Conservation (phyloP, 2,888 invertebrate species). For the Catocala sponsa region DNA sequence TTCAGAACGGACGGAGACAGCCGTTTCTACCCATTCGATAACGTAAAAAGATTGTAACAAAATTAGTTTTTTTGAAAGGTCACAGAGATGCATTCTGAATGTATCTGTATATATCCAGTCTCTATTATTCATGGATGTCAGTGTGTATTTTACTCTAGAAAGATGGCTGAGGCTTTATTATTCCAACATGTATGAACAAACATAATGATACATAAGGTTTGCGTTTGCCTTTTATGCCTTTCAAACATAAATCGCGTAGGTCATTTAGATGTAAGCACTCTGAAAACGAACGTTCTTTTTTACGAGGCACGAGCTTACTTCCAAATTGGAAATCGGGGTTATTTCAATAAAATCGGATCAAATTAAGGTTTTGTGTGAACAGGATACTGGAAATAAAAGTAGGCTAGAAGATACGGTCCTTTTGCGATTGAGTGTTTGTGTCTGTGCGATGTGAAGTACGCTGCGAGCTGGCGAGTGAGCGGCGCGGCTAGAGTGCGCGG, state of each 20-base stretch:
- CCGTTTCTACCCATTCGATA: constrained; percentile 46
- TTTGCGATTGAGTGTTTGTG: constrained; percentile 77
- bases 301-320: constrained; percentile 50
- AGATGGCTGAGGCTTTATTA: constrained; percentile 15
- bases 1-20: constrained; percentile 31
- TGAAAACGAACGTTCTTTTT: constrained; percentile 47
- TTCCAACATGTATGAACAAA: constrained; percentile 26
- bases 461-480: constrained; percentile 61
- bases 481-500: constrained; percentile 63
- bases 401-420: constrained; percentile 66
- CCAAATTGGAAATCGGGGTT: constrained; percentile 53
- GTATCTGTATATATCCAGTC: background rate
- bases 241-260: constrained; percentile 49
- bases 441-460: constrained; percentile 71
- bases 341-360: constrained; percentile 63
- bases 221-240: constrained; percentile 46
- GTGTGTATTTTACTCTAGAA: background rate
- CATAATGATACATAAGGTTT: constrained; percentile 28
- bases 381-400: constrained; percentile 68
- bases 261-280: constrained; percentile 48
- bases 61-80: constrained; percentile 27
- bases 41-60: constrained; percentile 44
- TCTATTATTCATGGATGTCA: background rate
- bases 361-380: constrained; percentile 67
- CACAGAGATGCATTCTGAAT: background rate